These are phyloP conservation scores for Drosophila demipolita DNA, from an alignment of 2,888 invertebrate genomes.

Conservation along the genomic window DNA sequence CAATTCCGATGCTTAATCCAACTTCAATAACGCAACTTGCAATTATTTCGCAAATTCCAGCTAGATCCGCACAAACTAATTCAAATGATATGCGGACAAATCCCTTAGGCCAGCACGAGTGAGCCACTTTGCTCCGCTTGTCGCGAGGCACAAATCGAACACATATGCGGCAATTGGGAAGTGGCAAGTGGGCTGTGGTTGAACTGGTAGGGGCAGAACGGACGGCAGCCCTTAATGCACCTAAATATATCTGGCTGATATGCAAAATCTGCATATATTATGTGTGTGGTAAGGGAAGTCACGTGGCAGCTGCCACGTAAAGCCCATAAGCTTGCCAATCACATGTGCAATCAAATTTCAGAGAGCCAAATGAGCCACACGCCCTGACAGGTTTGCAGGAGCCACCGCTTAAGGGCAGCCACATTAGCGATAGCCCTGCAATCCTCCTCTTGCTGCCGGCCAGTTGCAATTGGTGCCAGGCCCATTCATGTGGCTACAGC, in stretches of 20 bases:
- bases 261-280: constrained; percentile 64
- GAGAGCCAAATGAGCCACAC: constrained; percentile 65
- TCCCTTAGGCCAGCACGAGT: constrained; percentile 35
- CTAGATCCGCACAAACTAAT: constrained; percentile 33
- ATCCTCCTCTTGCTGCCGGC: background rate
- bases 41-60: constrained; percentile 23
- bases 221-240: constrained; percentile 55
- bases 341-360: constrained; percentile 72
- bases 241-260: constrained; percentile 58
- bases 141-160: constrained; percentile 47
- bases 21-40: constrained; percentile 13
- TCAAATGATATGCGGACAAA: constrained; percentile 32
- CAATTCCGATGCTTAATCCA: background rate
- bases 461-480: constrained; percentile 27
- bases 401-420: constrained; percentile 25
- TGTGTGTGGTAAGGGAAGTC: constrained; percentile 7
- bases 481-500: constrained; percentile 51
- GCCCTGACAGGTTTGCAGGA: constrained; percentile 11
- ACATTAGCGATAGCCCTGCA: constrained; percentile 14
- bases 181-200: background rate
- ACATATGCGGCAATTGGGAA: constrained; percentile 50
- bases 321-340: constrained; percentile 59
- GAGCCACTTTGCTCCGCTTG: constrained; percentile 9
- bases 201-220: background rate
- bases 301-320: constrained; percentile 35